phyloP scores from a whole-genome alignment of 2,797 vertebrate species.

The Carcharodon carcharias region DNA sequence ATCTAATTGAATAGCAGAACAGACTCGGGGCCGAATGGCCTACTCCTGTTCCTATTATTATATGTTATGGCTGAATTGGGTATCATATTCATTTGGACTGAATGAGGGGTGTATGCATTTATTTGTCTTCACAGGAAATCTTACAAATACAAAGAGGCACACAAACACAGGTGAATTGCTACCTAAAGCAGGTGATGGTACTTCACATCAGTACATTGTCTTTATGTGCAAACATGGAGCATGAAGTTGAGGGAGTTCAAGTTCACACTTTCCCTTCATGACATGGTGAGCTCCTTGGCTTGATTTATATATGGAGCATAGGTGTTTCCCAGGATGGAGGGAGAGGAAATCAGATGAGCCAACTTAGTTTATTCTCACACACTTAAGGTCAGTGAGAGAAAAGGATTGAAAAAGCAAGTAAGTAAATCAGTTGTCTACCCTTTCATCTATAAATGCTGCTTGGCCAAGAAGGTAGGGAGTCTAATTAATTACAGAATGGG shows the following conservation, averaged over 20 bases:
- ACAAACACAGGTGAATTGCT: neutral
- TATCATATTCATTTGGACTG: neutral
- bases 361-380: neutral
- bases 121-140: neutral
- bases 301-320: neutral
- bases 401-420: neutral
- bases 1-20: too few relatives aligned
- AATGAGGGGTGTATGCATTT: neutral
- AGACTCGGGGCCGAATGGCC: too few relatives aligned
- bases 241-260: neutral
- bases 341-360: neutral
- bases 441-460: too few relatives aligned
- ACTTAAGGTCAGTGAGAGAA: neutral
- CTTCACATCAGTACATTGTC: neutral
- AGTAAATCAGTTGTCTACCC: neutral
- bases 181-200: neutral
- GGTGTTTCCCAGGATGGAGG: neutral
- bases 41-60: too few relatives aligned
- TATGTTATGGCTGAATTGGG: neutral
- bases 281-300: neutral
- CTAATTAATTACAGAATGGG: neutral
- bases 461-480: neutral
- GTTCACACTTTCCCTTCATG: neutral
- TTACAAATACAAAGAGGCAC: neutral
- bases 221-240: neutral